Evolutionary conservation across 2,797 vertebrate species (phyloP).

Genomic region (Pampus argenteus): DNA sequence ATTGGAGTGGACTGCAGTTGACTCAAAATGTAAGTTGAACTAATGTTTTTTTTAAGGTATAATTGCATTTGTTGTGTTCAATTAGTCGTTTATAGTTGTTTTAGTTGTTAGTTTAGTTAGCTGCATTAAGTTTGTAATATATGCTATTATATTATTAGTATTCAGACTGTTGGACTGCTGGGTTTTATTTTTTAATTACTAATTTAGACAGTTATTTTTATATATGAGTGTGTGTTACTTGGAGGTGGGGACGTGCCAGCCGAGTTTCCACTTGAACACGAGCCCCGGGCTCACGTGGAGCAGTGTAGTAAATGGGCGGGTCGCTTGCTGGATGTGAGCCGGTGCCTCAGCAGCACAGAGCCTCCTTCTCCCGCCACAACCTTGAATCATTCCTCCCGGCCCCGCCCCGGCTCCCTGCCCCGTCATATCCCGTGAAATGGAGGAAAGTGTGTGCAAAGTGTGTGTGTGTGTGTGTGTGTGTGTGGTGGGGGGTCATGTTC

Average conservation of each 20-base stretch:
- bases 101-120: not conserved
- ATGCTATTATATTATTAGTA: too few species aligned
- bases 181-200: too few species aligned
- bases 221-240: not conserved
- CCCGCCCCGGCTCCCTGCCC: constrained; percentile 7
- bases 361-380: constrained; percentile 65
- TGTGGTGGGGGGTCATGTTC: not conserved
- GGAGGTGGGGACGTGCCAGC: constrained; percentile 27
- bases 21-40: constrained; percentile 57
- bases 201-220: constrained; percentile 15
- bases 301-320: constrained; percentile 56
- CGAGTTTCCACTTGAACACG: constrained; percentile 54
- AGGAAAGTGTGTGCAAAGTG: too few species aligned
- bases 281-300: constrained; percentile 72
- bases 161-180: too few species aligned
- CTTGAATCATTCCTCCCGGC: constrained; percentile 50
- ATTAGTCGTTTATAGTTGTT: too few species aligned
- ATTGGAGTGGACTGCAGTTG: not conserved
- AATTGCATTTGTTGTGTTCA: not conserved
- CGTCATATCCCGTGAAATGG: constrained; percentile 11
- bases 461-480: too few species aligned
- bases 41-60: not conserved
- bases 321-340: too few species aligned
- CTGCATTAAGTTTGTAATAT: not conserved
- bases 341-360: not conserved